phyloP scores from a whole-genome alignment of 2,113 vertebrate species.

The Mus pahari region DNA sequence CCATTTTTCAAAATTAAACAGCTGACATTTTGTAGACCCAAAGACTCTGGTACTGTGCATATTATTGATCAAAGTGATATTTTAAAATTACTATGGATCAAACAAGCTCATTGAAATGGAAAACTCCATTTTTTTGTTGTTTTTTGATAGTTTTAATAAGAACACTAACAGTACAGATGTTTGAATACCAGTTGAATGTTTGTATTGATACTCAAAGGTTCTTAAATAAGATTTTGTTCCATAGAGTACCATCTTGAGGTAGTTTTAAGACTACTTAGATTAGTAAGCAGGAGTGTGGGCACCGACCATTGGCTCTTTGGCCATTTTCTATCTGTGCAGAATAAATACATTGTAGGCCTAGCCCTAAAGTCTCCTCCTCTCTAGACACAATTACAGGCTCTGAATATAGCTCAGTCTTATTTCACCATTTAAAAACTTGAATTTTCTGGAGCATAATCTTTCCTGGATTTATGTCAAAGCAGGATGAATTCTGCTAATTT shows the following conservation, averaged over 20 bases:
- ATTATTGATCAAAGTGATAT: constrained; percentile 77
- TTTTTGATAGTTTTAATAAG: constrained; percentile 59
- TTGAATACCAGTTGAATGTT: constrained; percentile 21
- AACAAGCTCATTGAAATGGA: constrained; percentile 72
- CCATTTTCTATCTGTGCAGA: not conserved
- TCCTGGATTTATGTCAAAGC: not conserved
- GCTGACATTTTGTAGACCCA: constrained; percentile 75
- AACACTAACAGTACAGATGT: constrained; percentile 23
- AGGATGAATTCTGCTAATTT: constrained; percentile 45
- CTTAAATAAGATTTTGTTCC: constrained; percentile 44
- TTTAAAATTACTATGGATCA: constrained; percentile 71
- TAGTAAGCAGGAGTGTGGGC: not conserved
- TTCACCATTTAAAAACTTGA: not conserved
- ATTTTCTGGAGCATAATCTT: constrained; percentile 20
- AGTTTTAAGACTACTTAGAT: not conserved
- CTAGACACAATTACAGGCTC: not conserved
- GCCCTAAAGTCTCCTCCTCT: not conserved
- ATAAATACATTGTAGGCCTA: not conserved
- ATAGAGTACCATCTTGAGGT: not conserved
- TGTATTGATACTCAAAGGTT: constrained; percentile 36
- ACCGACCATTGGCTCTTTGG: not conserved
- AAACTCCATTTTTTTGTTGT: not conserved
- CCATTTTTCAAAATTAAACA: constrained; percentile 79
- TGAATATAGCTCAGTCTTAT: not conserved
- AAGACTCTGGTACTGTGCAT: constrained; percentile 53